Base-by-base conservation (phyloP, 2,113 vertebrate genomes). In the Lates calcarifer region DNA sequence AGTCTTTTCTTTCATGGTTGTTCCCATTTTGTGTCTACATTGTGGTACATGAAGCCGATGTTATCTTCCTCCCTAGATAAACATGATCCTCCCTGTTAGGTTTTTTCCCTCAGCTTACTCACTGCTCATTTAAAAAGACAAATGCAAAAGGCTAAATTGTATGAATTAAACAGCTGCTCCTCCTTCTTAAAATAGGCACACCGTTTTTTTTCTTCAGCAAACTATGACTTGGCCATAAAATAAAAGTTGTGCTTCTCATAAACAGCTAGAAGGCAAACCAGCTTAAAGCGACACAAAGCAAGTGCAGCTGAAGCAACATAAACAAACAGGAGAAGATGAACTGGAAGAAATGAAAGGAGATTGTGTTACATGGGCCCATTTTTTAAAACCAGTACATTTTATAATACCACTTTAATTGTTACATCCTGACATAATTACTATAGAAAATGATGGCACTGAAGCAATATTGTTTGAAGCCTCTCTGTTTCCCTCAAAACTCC, bases 1-100 rank as follows among this genome's bases (percentile, higher is more conserved):
- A 58, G 49, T 49, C 71, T 57, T 61, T 22, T 37, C 74, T 86
- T 56, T 79, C 62, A 71, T 33, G 24, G 41, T 62, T 60, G 43
- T 55, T 64, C 64, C 60, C 66, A 60, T 64, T 78, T 35, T 0
- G 20, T 70, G 18, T 24, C 18, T 33, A 28, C 62, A 65, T 60
- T 43, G 49, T 63, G 22, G 73, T 35, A 45, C 47, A 51, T 37
- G 29, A 39, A 60, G 51, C 53, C 2, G 37, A 79, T 53, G 24
- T 53, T 66, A 73, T 77, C 71, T 58, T 55, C 24, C 31, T 49
- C 53, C 53, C 11, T 15, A 45, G 12, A 80, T 43, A 33, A 76
- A 74, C 56, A 55, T 2, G 14, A 18, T 45, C 68, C 51, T 62
- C 15, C 26, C 20, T 2, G 1, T 47, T 64, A 11, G 43, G 15